Evolutionary conservation across 30 jellyfish, hydroid and myxozoan genomes (phyloP).

Genomic region (Hydractinia echinata): DNA sequence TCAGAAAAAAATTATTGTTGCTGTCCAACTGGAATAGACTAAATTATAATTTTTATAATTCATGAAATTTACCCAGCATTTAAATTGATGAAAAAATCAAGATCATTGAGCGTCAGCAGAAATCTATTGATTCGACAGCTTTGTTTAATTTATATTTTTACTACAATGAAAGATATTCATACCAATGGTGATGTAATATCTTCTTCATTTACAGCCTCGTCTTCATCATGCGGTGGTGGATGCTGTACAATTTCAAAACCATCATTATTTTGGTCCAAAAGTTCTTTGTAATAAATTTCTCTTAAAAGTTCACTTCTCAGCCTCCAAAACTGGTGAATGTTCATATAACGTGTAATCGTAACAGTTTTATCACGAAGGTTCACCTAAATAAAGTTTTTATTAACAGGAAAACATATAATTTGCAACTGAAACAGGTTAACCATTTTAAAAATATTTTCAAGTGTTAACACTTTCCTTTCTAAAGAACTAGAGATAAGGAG

Average conservation of each 20-base stretch:
- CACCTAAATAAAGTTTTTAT: slow-evolving; percentile 14
- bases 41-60: too few relatives aligned
- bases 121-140: too few relatives aligned
- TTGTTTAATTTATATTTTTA: background rate
- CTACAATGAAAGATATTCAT: background rate
- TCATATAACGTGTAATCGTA: slow-evolving; percentile 17
- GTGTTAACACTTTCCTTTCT: too few relatives aligned
- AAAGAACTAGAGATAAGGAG: too few relatives aligned
- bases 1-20: too few relatives aligned
- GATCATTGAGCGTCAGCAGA: too few relatives aligned
- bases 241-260: background rate
- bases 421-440: too few relatives aligned
- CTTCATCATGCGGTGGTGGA: background rate
- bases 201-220: background rate
- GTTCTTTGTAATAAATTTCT: slow-evolving; percentile 8
- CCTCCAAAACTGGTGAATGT: slow-evolving; percentile 33
- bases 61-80: too few relatives aligned
- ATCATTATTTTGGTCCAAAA: background rate
- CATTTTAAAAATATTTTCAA: too few relatives aligned
- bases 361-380: slow-evolving; percentile 3
- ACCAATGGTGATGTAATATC: background rate
- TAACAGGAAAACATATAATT: background rate
- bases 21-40: too few relatives aligned
- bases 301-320: slow-evolving; percentile 10
- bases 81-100: too few relatives aligned